phyloP scores from a whole-genome alignment of 2,888 invertebrate genomes.

The Dinocampus coccinellae region DNA sequence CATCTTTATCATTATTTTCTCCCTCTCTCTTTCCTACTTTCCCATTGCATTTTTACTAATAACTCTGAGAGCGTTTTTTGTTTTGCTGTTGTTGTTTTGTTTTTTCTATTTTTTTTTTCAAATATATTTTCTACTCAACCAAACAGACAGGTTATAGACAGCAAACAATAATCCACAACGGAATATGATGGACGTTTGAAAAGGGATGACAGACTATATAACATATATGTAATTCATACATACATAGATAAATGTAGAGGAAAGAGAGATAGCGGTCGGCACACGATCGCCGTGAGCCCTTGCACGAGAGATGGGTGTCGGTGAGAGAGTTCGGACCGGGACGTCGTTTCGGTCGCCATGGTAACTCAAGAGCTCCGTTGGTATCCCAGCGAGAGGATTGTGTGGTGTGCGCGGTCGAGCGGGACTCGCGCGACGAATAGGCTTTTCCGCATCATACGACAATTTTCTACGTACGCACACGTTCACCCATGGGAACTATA shows the following conservation, averaged over 20 bases:
- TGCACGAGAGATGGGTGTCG: constrained; percentile 35
- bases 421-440: constrained; percentile 7
- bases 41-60: constrained; percentile 6
- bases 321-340: constrained; percentile 40
- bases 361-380: constrained; percentile 40
- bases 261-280: not conserved
- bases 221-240: not conserved
- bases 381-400: constrained; percentile 22
- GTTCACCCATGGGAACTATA: not conserved
- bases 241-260: not conserved
- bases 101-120: constrained; percentile 20
- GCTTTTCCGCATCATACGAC: constrained; percentile 22
- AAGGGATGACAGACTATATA: constrained; percentile 4
- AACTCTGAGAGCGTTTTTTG: constrained; percentile 12
- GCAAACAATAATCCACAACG: constrained; percentile 15
- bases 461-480: constrained; percentile 14
- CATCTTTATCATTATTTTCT: constrained; percentile 3
- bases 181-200: constrained; percentile 17
- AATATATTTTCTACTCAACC: not conserved
- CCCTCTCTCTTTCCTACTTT: not conserved
- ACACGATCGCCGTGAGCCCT: constrained; percentile 22
- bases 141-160: constrained; percentile 14
- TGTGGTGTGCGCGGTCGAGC: constrained; percentile 26
- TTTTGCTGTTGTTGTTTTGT: constrained; percentile 12
- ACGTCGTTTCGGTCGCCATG: constrained; percentile 44